Evolutionary conservation across 2,113 vertebrate species (phyloP).

Genomic region (Cephalopholis sonnerati): DNA sequence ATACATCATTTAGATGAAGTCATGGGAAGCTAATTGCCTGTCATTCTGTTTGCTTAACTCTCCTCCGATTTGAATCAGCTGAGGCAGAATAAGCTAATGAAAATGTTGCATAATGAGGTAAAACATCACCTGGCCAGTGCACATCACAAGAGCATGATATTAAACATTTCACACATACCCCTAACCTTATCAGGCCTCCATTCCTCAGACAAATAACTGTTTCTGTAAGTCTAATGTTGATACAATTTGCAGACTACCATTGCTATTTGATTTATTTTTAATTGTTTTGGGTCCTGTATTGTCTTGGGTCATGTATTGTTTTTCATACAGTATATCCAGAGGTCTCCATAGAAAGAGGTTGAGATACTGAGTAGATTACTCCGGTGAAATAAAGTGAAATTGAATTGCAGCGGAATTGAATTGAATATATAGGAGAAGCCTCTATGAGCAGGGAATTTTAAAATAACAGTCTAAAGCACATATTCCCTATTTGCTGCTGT

Average conservation of each 20-base stretch:
- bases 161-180: conserved; percentile 27
- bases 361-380: conserved; percentile 46
- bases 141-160: conserved; percentile 8
- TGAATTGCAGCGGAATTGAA: conserved; percentile 63
- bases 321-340: neutral
- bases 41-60: conserved; percentile 69
- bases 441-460: conserved; percentile 47
- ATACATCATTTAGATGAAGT: conserved; percentile 72
- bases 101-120: conserved; percentile 44
- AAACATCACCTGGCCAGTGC: conserved; percentile 54
- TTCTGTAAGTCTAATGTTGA: neutral
- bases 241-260: conserved; percentile 4
- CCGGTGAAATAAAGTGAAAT: conserved; percentile 60
- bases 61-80: conserved; percentile 44
- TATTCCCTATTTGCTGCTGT: conserved; percentile 55
- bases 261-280: conserved; percentile 27
- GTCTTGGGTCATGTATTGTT: conserved; percentile 18
- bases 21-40: conserved; percentile 71
- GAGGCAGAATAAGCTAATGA: conserved; percentile 48
- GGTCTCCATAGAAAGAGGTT: conserved; percentile 3
- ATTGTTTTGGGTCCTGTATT: conserved; percentile 5
- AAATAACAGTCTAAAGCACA: conserved; percentile 58
- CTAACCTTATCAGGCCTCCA: neutral
- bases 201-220: neutral
- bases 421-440: conserved; percentile 40